These are phyloP conservation scores for Loxodonta africana DNA, from an alignment of 2,113 vertebrate species.

Conservation along the genomic window DNA sequence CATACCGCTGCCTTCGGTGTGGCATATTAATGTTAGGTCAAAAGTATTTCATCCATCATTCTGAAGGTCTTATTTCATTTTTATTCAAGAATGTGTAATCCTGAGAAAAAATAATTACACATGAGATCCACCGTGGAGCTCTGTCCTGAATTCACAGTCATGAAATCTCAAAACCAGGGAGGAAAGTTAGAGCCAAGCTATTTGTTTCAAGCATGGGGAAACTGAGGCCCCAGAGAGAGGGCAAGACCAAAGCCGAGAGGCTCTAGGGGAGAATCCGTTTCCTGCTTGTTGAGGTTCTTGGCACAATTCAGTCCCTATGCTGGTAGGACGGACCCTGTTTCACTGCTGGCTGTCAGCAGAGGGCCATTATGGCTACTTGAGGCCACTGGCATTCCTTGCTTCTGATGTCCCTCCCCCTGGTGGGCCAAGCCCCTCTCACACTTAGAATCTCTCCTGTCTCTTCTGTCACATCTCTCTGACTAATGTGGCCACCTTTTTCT, in stretches of 20 bases:
- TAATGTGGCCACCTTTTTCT: background rate
- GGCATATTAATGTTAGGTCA: slow-evolving; percentile 79
- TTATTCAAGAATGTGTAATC: slow-evolving; percentile 85
- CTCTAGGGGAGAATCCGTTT: rapidly evolving
- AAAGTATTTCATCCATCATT: slow-evolving; percentile 78
- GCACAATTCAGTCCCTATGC: rapidly evolving
- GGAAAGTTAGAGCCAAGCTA: rapidly evolving
- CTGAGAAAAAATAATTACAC: slow-evolving; percentile 74
- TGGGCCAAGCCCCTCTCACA: background rate
- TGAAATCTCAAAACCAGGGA: background rate
- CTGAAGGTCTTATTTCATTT: slow-evolving; percentile 80
- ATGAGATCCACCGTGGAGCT: background rate
- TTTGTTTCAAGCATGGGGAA: background rate
- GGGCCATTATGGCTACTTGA: rapidly evolving
- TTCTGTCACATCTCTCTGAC: background rate
- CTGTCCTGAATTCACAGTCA: slow-evolving; percentile 52
- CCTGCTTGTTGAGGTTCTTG: too few relatives aligned
- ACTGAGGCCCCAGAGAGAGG: background rate
- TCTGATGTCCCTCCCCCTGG: too few relatives aligned
- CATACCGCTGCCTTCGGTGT: slow-evolving; percentile 46
- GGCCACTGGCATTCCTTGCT: rapidly evolving
- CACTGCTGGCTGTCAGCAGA: background rate
- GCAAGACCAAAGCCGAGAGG: too few relatives aligned
- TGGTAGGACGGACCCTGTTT: background rate
- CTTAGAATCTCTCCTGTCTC: background rate